Evolutionary conservation across 2,797 vertebrate genomes (phyloP).

Genomic region (Chloroceryle amazona): DNA sequence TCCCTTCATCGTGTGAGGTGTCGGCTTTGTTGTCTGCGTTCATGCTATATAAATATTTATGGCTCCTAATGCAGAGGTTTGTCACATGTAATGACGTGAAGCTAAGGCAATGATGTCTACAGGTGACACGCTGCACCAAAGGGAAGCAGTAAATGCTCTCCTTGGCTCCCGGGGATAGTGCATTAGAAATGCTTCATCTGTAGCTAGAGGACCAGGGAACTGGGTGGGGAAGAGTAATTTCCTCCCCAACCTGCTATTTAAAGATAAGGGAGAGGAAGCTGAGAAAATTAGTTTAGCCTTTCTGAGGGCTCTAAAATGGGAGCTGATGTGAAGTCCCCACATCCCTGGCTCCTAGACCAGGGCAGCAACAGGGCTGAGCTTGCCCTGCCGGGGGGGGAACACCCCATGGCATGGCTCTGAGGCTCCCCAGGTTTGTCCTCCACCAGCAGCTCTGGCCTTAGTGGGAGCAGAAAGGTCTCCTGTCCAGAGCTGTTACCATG

Average conservation of each 20-base stretch:
- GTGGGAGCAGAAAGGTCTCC: background rate
- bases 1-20: background rate
- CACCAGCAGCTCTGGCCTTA: background rate
- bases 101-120: background rate
- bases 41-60: constrained; percentile 50
- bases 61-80: constrained; percentile 1
- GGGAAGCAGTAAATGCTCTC: background rate
- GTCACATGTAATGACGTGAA: background rate
- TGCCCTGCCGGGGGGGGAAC: background rate
- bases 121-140: background rate
- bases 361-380: background rate
- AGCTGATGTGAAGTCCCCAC: background rate
- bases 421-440: background rate
- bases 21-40: background rate
- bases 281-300: background rate
- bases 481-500: background rate
- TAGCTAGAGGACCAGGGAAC: background rate
- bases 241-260: background rate
- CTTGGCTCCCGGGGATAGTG: background rate
- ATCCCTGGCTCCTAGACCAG: background rate
- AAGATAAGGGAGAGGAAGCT: background rate
- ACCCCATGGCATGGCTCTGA: rapidly evolving
- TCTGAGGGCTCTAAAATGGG: background rate
- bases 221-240: background rate
- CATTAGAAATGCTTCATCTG: background rate